A percentile compares a stretch with the other conserved stretches of the same genome.
Conservation (phyloP, 2,888 invertebrate species). For the Phyllotreta striolata region DNA sequence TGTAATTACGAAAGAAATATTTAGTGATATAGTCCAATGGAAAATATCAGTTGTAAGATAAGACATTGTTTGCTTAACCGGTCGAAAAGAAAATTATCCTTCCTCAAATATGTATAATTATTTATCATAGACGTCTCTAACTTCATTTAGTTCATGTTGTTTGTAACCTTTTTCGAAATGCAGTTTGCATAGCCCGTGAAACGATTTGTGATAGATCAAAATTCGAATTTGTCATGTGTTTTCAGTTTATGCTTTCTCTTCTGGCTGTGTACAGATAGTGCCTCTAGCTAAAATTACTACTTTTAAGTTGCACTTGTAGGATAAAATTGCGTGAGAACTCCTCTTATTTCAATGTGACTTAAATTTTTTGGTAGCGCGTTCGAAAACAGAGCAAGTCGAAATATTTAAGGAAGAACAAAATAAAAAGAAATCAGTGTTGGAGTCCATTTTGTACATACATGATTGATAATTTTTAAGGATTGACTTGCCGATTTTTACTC, state of each 20-base stretch:
- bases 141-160: neutral
- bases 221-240: conserved; percentile 34
- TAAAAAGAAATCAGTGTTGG: conserved; percentile 8
- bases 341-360: neutral
- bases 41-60: conserved; percentile 5
- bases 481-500: conserved; percentile 43
- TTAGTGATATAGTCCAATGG: too few relatives aligned
- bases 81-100: too few relatives aligned
- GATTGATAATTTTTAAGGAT: conserved; percentile 46
- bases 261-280: conserved; percentile 57
- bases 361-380: conserved; percentile 14
- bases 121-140: too few relatives aligned
- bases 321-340: conserved; percentile 35
- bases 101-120: too few relatives aligned
- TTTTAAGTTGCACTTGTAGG: conserved; percentile 55
- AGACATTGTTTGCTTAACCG: neutral
- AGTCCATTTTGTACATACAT: conserved; percentile 31
- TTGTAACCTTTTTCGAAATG: neutral
- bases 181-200: neutral
- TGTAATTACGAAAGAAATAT: too few relatives aligned
- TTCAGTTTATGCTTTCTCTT: conserved; percentile 41
- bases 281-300: conserved; percentile 57
- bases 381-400: conserved; percentile 1
- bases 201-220: conserved; percentile 27
- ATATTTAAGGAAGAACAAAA: conserved; percentile 1